These are phyloP conservation scores for Mobula hypostoma DNA, from an alignment of 2,113 vertebrate species.

Conservation along the genomic window DNA sequence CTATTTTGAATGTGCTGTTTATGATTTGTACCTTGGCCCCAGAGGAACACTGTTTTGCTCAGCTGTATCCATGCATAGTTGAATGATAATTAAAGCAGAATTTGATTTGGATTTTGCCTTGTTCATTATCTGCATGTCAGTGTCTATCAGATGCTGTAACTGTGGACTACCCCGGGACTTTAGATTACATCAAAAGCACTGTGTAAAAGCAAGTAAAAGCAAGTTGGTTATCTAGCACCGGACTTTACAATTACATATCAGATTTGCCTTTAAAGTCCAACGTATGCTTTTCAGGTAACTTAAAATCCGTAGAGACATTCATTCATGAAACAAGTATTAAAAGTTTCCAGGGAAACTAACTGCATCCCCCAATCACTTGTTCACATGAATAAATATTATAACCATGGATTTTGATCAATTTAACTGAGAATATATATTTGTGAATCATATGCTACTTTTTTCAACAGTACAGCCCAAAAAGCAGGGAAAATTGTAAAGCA, in stretches of 20 bases:
- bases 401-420: too few relatives aligned
- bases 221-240: background rate
- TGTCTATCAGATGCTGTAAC: background rate
- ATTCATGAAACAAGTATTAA: background rate
- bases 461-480: too few relatives aligned
- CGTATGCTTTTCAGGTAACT: background rate
- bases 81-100: too few relatives aligned
- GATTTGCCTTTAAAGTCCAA: background rate
- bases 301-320: background rate
- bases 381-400: too few relatives aligned
- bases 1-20: too few relatives aligned
- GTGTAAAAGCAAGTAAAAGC: too few relatives aligned
- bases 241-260: background rate
- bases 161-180: background rate
- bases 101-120: background rate
- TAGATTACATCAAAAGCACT: background rate
- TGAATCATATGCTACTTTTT: too few relatives aligned
- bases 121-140: background rate
- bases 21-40: too few relatives aligned
- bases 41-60: too few relatives aligned
- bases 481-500: too few relatives aligned
- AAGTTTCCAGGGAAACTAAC: background rate
- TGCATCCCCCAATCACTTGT: background rate
- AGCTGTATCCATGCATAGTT: too few relatives aligned
- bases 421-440: too few relatives aligned